A percentile compares a stretch with the other conserved stretches of the same genome.
phyloP scores from a whole-genome alignment of 30 jellyfish, hydroid and myxozoan species.

The Hydractinia echinata region DNA sequence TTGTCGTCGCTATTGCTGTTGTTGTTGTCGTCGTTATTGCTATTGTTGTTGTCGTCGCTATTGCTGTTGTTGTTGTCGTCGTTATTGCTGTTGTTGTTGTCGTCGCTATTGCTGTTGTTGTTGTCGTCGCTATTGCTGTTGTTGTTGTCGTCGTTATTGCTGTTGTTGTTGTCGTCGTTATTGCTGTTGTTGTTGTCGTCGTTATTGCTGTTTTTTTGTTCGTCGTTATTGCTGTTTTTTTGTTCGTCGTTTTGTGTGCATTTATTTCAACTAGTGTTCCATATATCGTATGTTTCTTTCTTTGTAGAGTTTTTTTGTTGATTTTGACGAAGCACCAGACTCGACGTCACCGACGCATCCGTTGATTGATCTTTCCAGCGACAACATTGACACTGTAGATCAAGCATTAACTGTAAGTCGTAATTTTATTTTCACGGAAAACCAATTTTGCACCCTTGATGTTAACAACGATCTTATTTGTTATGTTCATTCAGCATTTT shows the following conservation, averaged over 20 bases:
- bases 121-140: no score
- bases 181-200: background rate
- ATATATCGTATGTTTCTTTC: background rate
- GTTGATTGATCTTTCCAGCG: background rate
- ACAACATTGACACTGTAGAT: background rate
- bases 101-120: no score
- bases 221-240: background rate
- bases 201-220: background rate
- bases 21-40: background rate
- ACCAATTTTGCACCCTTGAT: no score
- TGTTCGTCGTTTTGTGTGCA: background rate
- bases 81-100: background rate
- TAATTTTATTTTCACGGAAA: no score
- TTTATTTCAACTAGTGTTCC: no score
- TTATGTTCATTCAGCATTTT: no score
- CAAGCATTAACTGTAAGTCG: no score
- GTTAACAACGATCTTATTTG: no score
- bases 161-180: background rate
- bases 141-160: background rate
- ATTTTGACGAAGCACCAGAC: slow-evolving; percentile 5
- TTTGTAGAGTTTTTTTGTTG: slow-evolving; percentile 21
- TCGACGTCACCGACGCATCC: background rate
- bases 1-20: background rate
- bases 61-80: background rate
- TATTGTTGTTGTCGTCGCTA: background rate